These are phyloP conservation scores for Synaphobranchus kaupii DNA, from an alignment of 2,797 vertebrate genomes.

Conservation along the genomic window DNA sequence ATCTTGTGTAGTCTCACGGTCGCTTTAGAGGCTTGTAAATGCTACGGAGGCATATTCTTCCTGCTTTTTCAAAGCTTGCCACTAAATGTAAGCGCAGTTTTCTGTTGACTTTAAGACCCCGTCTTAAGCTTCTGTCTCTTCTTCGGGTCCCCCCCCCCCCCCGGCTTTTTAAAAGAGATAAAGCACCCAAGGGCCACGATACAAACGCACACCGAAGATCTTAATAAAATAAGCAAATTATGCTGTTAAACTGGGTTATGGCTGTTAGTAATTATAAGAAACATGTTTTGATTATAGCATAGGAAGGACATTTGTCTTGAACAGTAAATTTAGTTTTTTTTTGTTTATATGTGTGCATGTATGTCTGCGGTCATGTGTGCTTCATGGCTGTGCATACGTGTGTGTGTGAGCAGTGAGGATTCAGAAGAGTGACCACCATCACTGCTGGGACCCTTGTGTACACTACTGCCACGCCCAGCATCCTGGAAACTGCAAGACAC, in stretches of 20 bases:
- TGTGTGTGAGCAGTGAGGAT: conserved; percentile 81
- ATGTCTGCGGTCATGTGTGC: not conserved
- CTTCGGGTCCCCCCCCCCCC: not conserved
- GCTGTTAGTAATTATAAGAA: not conserved
- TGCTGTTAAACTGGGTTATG: not conserved
- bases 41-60: conserved; percentile 21
- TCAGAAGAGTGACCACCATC: conserved; percentile 90
- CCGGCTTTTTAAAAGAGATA: not conserved
- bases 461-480: conserved; percentile 86
- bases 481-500: conserved; percentile 81
- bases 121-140: not conserved
- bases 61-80: conserved; percentile 25
- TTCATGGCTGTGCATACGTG: not conserved
- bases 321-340: not conserved
- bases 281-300: not conserved
- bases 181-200: not conserved
- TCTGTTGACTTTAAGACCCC: not conserved
- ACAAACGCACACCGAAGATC: not conserved
- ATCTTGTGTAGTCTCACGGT: no score
- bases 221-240: not conserved
- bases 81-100: conserved; percentile 28
- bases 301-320: not conserved
- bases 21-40: conserved; percentile 5
- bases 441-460: conserved; percentile 90
- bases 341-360: not conserved